phyloP scores from a whole-genome alignment of 2,888 invertebrate genomes.

The Cataglyphis albicans region DNA sequence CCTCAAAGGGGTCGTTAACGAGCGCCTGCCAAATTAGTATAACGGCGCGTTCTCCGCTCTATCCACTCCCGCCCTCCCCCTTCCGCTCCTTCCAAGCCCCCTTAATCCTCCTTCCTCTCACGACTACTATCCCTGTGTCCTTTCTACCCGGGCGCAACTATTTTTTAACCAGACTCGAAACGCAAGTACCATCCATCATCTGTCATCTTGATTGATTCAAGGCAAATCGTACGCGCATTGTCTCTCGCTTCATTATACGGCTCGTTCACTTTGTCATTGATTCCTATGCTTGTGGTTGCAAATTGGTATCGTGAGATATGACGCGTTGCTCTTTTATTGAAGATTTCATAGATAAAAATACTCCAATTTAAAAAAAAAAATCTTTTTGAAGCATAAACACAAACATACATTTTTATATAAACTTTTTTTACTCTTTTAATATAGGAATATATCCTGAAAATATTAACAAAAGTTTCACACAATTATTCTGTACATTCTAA shows the following conservation, averaged over 20 bases:
- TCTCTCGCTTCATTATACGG: conserved; percentile 45
- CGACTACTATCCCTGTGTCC: conserved; percentile 3
- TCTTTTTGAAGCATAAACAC: too few relatives aligned
- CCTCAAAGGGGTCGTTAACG: conserved; percentile 84
- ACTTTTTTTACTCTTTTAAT: neutral
- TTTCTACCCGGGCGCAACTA: conserved; percentile 17
- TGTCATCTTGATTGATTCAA: conserved; percentile 21
- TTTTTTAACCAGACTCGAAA: conserved; percentile 42
- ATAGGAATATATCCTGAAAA: neutral
- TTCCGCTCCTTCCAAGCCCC: neutral
- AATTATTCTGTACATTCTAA: neutral
- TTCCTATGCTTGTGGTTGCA: conserved; percentile 16
- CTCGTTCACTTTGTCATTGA: conserved; percentile 44
- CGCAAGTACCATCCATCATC: conserved; percentile 43
- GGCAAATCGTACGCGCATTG: conserved; percentile 34
- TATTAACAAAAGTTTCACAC: neutral
- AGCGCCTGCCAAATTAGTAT: conserved; percentile 82
- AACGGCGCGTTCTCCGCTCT: conserved; percentile 69
- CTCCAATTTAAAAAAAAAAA: neutral
- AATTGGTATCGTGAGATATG: conserved; percentile 1
- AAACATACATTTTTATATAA: neutral
- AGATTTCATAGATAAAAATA: neutral
- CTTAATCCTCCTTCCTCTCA: neutral
- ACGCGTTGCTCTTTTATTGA: neutral
- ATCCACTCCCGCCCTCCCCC: conserved; percentile 13